These are phyloP conservation scores for Syrmaticus mikado DNA, from an alignment of 2,113 vertebrate genomes.

Conservation along the genomic window DNA sequence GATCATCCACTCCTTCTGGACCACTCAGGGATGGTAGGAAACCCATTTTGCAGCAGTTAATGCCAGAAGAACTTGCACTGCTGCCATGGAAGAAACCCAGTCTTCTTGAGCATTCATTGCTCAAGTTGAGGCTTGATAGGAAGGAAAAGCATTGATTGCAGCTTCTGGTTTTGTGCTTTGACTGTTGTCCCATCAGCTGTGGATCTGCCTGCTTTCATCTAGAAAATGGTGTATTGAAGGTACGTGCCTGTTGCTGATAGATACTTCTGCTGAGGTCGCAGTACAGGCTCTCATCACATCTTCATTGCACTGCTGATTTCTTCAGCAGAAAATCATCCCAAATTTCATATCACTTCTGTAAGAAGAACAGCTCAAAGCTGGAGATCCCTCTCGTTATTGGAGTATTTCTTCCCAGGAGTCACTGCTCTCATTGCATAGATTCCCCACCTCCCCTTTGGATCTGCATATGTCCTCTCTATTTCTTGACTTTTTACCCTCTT, in stretches of 20 bases:
- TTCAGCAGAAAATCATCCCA: background rate
- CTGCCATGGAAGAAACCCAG: background rate
- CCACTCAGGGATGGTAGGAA: background rate
- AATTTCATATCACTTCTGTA: background rate
- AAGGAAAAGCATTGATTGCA: background rate
- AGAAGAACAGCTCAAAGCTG: background rate
- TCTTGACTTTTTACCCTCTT: background rate
- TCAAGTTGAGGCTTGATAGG: background rate
- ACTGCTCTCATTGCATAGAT: background rate
- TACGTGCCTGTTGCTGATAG: background rate
- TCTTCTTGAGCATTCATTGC: background rate
- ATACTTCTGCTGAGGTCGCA: background rate
- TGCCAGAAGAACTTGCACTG: background rate
- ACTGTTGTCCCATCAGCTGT: background rate
- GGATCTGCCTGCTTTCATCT: background rate
- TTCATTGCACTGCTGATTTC: background rate
- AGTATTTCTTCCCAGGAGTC: background rate
- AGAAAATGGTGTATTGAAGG: background rate
- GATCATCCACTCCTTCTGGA: background rate
- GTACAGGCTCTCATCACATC: background rate
- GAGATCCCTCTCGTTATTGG: background rate
- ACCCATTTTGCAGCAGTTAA: rapidly evolving
- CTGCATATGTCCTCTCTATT: background rate
- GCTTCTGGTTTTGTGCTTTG: background rate
- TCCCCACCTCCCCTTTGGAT: background rate